These are phyloP conservation scores for Thymelicus lineola DNA, from an alignment of 2,888 invertebrate genomes.

Conservation along the genomic window DNA sequence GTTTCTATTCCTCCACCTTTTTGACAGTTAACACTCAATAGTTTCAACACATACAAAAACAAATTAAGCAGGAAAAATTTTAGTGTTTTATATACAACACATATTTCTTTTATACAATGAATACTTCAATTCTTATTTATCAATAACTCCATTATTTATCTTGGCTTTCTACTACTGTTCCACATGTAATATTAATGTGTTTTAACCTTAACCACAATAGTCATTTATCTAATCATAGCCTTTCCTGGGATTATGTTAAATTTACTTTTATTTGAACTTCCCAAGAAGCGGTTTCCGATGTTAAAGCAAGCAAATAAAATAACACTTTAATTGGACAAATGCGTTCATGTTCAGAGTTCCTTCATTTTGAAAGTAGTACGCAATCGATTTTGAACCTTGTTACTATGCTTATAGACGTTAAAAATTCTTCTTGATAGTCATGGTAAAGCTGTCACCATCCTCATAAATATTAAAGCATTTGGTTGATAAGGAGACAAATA, in stretches of 20 bases:
- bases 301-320: constrained; percentile 27
- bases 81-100: no score
- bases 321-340: constrained; percentile 32
- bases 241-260: constrained; percentile 20
- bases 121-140: not conserved
- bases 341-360: constrained; percentile 16
- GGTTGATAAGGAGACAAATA: constrained; percentile 47
- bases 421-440: not conserved
- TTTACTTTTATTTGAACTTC: constrained; percentile 35
- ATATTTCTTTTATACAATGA: no score
- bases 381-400: constrained; percentile 10
- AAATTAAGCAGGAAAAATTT: no score
- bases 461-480: constrained; percentile 41
- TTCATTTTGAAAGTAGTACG: not conserved
- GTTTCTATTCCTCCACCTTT: no score
- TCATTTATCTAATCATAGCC: constrained; percentile 25
- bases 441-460: constrained; percentile 32
- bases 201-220: not conserved
- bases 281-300: constrained; percentile 35
- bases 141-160: not conserved
- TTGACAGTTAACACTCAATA: no score
- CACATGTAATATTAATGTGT: not conserved
- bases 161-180: not conserved
- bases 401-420: not conserved
- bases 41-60: no score